Evolutionary conservation across 2,113 vertebrate species (phyloP).

Genomic region (Eulemur rufifrons): DNA sequence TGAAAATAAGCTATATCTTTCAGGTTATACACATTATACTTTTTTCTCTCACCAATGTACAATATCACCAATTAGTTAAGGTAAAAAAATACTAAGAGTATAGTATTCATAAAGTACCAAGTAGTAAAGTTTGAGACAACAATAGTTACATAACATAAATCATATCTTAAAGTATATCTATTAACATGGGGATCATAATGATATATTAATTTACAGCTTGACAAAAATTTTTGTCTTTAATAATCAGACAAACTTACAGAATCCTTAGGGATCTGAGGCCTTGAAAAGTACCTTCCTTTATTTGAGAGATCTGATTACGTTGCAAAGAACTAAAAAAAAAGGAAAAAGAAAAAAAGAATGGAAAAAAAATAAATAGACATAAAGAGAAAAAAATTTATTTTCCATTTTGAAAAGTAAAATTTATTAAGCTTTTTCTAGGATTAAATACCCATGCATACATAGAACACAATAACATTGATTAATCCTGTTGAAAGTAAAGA

Average conservation of each 20-base stretch:
- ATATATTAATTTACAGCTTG: background rate
- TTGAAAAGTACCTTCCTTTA: constrained; percentile 91
- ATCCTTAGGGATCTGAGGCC: constrained; percentile 90
- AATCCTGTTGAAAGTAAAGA: constrained; percentile 10
- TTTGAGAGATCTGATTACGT: constrained; percentile 92
- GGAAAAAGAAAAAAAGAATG: background rate
- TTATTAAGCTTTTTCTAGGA: background rate
- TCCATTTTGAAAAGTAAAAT: background rate
- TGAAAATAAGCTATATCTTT: background rate
- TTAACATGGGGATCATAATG: background rate
- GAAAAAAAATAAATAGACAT: background rate
- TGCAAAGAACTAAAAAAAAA: constrained; percentile 90
- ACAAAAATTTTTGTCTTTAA: background rate
- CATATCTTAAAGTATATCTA: background rate
- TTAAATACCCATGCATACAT: background rate
- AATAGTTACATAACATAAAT: constrained; percentile 8
- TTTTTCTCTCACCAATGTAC: background rate
- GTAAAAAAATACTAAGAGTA: background rate
- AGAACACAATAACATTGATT: background rate
- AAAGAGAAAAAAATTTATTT: background rate
- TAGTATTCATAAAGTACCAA: background rate
- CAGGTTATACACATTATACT: background rate
- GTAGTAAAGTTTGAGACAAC: background rate
- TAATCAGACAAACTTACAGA: constrained; percentile 89
- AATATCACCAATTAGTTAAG: background rate